Conservation (phyloP, 30 jellyfish, hydroid and myxozoan genomes). For the Aurelia sp. region DNA sequence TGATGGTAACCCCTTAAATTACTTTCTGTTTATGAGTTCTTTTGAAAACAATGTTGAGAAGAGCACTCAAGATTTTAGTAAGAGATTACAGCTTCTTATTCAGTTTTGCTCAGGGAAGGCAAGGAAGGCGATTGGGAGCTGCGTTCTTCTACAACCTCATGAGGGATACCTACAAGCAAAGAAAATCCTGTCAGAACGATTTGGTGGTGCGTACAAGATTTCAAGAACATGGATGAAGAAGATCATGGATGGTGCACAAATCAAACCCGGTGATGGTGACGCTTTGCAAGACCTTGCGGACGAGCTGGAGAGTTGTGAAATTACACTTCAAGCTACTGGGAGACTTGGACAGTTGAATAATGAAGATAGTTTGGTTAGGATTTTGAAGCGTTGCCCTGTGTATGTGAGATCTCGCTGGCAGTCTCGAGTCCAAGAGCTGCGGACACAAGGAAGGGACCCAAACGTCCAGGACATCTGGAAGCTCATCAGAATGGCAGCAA, state of each 20-base stretch:
- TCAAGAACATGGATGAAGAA: conserved; percentile 17
- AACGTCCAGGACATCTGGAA: conserved; percentile 38
- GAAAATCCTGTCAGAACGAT: conserved; percentile 7
- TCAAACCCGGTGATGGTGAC: conserved; percentile 28
- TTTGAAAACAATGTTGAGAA: conserved; percentile 1
- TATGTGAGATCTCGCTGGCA: conserved; percentile 60
- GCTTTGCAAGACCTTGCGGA: conserved; percentile 49
- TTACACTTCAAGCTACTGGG: conserved; percentile 43
- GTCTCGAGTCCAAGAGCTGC: conserved; percentile 32
- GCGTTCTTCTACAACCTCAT: conserved; percentile 1
- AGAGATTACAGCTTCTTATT: conserved; percentile 20
- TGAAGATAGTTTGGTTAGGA: conserved; percentile 43
- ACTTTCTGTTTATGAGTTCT: too few species aligned
- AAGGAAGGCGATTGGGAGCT: conserved; percentile 16
- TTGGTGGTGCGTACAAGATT: conserved; percentile 43
- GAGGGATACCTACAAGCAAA: conserved; percentile 17
- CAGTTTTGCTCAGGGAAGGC: conserved; percentile 22
- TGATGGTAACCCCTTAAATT: too few species aligned
- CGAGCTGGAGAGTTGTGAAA: conserved; percentile 42
- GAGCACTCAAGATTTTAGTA: conserved; percentile 30
- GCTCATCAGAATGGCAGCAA: conserved; percentile 32
- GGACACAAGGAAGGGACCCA: conserved; percentile 43
- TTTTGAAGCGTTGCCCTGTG: conserved; percentile 30
- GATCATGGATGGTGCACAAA: conserved; percentile 28
- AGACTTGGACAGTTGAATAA: conserved; percentile 19